These are phyloP conservation scores for Azorinus chamasolen DNA, from an alignment of 2,888 invertebrate species.

Conservation along the genomic window DNA sequence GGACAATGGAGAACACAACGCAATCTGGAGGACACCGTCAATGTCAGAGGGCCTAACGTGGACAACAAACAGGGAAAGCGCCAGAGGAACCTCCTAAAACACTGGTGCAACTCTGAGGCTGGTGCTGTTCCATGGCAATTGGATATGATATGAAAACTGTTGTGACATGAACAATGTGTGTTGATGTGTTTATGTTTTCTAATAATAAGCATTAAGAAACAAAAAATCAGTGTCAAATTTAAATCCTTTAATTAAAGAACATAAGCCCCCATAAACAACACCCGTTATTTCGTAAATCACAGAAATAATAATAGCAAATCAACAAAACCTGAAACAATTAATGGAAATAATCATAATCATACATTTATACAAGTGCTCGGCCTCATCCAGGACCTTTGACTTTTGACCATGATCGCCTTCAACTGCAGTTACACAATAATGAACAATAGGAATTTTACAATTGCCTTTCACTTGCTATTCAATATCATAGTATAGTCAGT, in stretches of 20 bases:
- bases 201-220: conserved; percentile 33
- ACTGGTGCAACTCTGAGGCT: conserved; percentile 26
- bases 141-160: conserved; percentile 16
- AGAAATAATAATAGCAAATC: conserved; percentile 38
- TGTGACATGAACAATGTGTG: conserved; percentile 34
- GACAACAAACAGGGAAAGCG: conserved; percentile 24
- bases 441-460: conserved; percentile 33
- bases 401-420: conserved; percentile 42
- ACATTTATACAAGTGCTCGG: conserved; percentile 36
- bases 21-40: conserved; percentile 16
- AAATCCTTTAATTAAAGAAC: conserved; percentile 41
- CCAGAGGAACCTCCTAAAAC: conserved; percentile 52
- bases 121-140: conserved; percentile 62
- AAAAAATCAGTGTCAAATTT: conserved; percentile 38
- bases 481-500: conserved; percentile 42
- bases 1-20: conserved; percentile 47
- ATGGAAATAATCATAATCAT: conserved; percentile 31
- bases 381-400: conserved; percentile 30
- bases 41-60: conserved; percentile 19
- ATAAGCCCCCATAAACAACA: conserved; percentile 35
- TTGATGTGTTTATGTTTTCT: conserved; percentile 40
- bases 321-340: conserved; percentile 34
- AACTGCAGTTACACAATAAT: conserved; percentile 33
- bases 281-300: conserved; percentile 33
- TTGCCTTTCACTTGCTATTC: conserved; percentile 41